Evolutionary conservation across 1,140 invertebrate species (phyloP).

Genomic region (Platyscapa corneri): DNA sequence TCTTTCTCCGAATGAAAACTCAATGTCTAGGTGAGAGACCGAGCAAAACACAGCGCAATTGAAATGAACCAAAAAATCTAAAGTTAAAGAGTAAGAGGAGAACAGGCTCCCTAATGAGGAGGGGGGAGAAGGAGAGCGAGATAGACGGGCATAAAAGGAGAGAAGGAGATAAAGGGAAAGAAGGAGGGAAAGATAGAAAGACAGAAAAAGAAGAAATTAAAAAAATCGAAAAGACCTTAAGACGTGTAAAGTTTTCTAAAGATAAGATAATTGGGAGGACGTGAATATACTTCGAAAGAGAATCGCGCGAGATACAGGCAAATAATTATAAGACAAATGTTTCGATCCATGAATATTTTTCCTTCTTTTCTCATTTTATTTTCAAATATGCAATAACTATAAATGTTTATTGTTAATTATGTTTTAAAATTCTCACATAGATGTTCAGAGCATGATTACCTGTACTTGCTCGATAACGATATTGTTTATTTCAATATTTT

Average conservation of each 20-base stretch:
- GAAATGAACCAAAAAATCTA: neutral
- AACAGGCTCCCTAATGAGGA: neutral
- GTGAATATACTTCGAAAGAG: neutral
- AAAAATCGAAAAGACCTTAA: neutral
- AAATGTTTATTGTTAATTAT: slow-evolving; percentile 43
- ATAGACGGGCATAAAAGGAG: too few relatives aligned
- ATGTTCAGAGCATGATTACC: too few relatives aligned
- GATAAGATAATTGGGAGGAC: slow-evolving; percentile 44
- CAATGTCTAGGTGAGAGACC: neutral
- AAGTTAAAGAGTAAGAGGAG: neutral
- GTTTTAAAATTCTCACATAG: neutral
- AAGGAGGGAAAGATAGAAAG: neutral
- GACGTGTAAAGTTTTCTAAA: slow-evolving; percentile 19
- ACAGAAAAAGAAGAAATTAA: neutral
- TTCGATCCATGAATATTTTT: neutral
- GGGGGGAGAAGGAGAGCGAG: too few relatives aligned
- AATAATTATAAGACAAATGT: slow-evolving; percentile 19
- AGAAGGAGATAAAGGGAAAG: neutral
- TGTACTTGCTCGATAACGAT: too few relatives aligned
- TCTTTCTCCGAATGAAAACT: slow-evolving; percentile 18
- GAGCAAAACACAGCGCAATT: neutral
- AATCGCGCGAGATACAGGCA: neutral
- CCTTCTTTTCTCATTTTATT: neutral
- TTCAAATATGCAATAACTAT: slow-evolving; percentile 11
- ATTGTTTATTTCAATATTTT: too few relatives aligned